A percentile compares a stretch with the other conserved stretches of the same genome.
Conservation (phyloP, 2,888 invertebrate species). For the Drosophila rellima region DNA sequence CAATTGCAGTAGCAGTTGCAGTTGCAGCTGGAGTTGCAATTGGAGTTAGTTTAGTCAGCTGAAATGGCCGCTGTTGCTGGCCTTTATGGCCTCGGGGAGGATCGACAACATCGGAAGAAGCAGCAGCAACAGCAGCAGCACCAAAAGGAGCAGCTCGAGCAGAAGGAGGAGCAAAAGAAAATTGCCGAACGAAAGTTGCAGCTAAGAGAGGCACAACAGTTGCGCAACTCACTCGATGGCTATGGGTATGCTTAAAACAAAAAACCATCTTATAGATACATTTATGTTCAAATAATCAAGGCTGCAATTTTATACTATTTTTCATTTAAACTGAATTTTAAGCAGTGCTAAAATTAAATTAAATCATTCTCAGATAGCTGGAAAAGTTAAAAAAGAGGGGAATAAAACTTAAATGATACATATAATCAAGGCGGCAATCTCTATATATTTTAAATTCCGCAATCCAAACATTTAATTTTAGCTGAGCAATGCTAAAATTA, state of each 20-base stretch:
- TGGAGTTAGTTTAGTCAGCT: conserved; percentile 15
- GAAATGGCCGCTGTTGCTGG: conserved; percentile 92
- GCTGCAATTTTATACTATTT: not conserved
- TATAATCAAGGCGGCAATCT: too few relatives aligned
- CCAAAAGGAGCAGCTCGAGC: conserved; percentile 87
- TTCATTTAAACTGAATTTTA: too few relatives aligned
- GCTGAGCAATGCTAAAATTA: too few relatives aligned
- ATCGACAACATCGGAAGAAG: conserved; percentile 87
- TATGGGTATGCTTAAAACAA: conserved; percentile 69
- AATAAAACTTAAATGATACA: too few relatives aligned
- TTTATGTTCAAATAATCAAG: not conserved
- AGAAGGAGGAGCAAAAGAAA: conserved; percentile 86
- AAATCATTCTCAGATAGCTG: too few relatives aligned
- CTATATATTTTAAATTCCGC: too few relatives aligned
- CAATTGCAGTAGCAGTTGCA: conserved; percentile 8
- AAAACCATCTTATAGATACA: not conserved
- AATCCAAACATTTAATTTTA: too few relatives aligned
- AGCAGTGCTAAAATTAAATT: too few relatives aligned
- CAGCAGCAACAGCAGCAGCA: conserved; percentile 87
- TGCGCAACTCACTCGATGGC: conserved; percentile 84
- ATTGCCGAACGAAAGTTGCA: conserved; percentile 82
- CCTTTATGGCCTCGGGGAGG: conserved; percentile 92
- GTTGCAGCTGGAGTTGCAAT: conserved; percentile 11
- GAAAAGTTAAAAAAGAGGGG: too few relatives aligned
- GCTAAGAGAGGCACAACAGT: conserved; percentile 73